Evolutionary conservation across 2,113 vertebrate genomes (phyloP).

Genomic region (Podarcis muralis): DNA sequence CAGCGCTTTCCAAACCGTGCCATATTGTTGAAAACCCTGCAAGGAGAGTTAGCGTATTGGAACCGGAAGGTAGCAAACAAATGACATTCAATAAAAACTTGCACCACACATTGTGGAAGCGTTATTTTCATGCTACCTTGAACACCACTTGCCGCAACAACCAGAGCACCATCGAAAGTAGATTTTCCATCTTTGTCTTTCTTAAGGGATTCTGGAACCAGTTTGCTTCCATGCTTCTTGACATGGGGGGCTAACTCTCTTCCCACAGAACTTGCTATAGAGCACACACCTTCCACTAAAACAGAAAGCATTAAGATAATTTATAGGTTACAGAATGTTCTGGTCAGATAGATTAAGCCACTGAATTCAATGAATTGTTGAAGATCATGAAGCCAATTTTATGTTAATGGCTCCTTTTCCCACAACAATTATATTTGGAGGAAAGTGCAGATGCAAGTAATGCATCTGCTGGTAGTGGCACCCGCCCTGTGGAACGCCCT

Average conservation of each 20-base stretch:
- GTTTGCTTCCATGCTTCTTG: slow-evolving; percentile 93
- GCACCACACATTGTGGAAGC: not conserved
- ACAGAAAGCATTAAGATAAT: slow-evolving; percentile 39
- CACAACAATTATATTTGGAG: not conserved
- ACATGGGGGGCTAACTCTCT: slow-evolving; percentile 93
- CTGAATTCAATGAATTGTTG: not conserved
- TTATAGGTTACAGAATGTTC: not conserved
- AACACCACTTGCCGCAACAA: slow-evolving; percentile 94
- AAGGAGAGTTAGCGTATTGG: slow-evolving; percentile 37
- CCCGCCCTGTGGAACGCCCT: too few species aligned
- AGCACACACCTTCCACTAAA: slow-evolving; percentile 92
- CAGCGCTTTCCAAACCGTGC: slow-evolving; percentile 93
- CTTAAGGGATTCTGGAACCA: slow-evolving; percentile 95
- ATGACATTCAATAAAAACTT: not conserved
- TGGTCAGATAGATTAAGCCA: not conserved
- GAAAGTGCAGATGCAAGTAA: not conserved
- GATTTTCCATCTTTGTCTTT: slow-evolving; percentile 94
- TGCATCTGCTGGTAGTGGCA: too few species aligned
- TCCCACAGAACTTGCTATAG: slow-evolving; percentile 87
- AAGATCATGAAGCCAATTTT: not conserved
- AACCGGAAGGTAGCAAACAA: slow-evolving; percentile 2
- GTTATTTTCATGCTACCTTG: slow-evolving; percentile 82
- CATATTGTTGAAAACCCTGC: slow-evolving; percentile 95
- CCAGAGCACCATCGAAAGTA: slow-evolving; percentile 91
- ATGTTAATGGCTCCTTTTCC: not conserved